Conservation (phyloP, 2,888 invertebrate species). For the Onthophagus sagittarius region DNA sequence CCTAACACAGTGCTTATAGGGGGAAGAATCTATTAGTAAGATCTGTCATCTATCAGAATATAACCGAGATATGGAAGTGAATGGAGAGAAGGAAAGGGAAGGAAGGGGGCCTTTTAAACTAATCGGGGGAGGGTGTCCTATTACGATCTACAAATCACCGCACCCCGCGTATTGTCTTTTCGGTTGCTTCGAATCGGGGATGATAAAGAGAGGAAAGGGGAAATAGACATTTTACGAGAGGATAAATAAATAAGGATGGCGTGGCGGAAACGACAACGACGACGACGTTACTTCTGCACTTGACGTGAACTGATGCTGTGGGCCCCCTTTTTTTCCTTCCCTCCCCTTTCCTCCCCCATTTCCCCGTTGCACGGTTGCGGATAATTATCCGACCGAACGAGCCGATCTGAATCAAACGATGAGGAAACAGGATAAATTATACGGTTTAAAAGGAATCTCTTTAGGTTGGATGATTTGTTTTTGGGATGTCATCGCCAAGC, state of each 20-base stretch:
- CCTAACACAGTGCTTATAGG: conserved; percentile 47
- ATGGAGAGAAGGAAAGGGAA: not conserved
- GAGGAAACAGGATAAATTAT: not conserved
- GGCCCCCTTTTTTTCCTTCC: too few relatives aligned
- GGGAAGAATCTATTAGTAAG: conserved; percentile 26
- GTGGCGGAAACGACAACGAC: too few relatives aligned
- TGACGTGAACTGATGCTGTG: too few relatives aligned
- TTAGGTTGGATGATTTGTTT: not conserved
- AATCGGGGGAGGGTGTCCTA: not conserved
- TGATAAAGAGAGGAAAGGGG: not conserved
- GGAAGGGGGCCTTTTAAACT: not conserved
- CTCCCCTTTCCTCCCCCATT: too few relatives aligned
- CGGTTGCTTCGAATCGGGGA: not conserved
- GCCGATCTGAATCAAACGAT: not conserved
- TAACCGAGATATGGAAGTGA: not conserved
- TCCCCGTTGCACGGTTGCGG: too few relatives aligned
- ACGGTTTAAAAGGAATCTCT: not conserved
- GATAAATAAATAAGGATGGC: too few relatives aligned
- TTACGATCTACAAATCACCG: not conserved
- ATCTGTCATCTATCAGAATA: conserved; percentile 21
- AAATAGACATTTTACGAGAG: too few relatives aligned
- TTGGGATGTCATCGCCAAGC: too few relatives aligned
- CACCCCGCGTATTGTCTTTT: not conserved
- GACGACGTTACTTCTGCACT: too few relatives aligned
- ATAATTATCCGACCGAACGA: not conserved